Conservation (phyloP, 2,113 vertebrate species). For the Campylorhamphus procurvoides region DNA sequence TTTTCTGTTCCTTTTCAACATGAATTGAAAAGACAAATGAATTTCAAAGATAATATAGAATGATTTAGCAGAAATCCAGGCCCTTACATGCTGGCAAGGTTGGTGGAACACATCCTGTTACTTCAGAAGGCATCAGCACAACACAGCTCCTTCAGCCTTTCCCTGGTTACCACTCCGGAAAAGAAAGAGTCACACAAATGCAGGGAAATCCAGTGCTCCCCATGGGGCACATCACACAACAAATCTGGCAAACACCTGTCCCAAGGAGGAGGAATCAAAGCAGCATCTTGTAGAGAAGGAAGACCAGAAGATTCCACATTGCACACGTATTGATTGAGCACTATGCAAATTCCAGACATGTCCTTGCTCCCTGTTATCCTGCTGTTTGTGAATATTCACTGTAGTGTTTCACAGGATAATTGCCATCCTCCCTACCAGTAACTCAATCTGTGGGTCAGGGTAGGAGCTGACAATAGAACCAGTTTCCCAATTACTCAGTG, state of each 20-base stretch:
- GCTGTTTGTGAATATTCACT: neutral
- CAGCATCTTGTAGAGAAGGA: neutral
- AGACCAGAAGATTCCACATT: neutral
- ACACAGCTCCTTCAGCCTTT: neutral
- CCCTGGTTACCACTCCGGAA: neutral
- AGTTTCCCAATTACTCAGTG: neutral
- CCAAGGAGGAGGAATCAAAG: neutral
- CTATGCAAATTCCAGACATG: neutral
- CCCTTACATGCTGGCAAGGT: neutral
- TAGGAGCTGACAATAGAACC: neutral
- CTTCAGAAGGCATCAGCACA: neutral
- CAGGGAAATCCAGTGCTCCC: neutral
- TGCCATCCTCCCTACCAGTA: neutral
- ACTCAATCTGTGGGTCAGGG: neutral
- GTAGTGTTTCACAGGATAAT: neutral
- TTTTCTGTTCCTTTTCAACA: neutral
- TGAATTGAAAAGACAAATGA: neutral
- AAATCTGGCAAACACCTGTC: neutral
- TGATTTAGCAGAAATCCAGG: neutral
- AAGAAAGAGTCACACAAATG: neutral
- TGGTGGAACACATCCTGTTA: neutral
- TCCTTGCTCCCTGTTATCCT: neutral
- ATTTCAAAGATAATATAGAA: neutral
- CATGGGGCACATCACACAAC: neutral
- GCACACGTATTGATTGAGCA: neutral